Conservation (phyloP, 2,888 invertebrate species). For the Eutolmus rufibarbis region DNA sequence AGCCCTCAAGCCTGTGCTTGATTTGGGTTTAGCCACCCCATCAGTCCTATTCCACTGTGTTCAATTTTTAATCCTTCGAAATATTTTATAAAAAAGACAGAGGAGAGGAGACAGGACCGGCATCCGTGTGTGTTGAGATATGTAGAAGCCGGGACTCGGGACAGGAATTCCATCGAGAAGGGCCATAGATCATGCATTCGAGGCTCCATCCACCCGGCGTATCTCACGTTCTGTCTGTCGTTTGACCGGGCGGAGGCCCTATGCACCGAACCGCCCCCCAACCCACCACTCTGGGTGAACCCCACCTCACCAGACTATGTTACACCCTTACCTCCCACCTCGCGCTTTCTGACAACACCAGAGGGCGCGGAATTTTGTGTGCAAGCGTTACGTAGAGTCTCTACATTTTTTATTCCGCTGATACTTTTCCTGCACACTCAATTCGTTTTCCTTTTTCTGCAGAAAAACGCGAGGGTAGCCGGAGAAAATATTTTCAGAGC, state of each 20-base stretch:
- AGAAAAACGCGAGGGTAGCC: constrained; percentile 41
- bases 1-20: constrained; percentile 40
- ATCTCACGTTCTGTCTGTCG: constrained; percentile 45
- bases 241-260: constrained; percentile 31
- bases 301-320: background rate
- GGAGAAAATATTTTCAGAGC: constrained; percentile 40
- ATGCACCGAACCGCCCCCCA: background rate
- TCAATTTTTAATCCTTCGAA: constrained; percentile 49
- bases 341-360: constrained; percentile 44
- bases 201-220: constrained; percentile 39
- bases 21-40: constrained; percentile 36
- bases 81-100: constrained; percentile 47
- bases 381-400: constrained; percentile 44
- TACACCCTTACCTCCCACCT: background rate
- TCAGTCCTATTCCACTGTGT: constrained; percentile 41
- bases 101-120: constrained; percentile 13
- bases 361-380: constrained; percentile 46
- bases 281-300: background rate
- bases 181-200: constrained; percentile 48
- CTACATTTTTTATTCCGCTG: constrained; percentile 38
- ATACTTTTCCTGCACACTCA: constrained; percentile 46
- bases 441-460: constrained; percentile 39
- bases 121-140: constrained; percentile 33
- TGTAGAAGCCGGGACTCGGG: constrained; percentile 39
- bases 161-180: constrained; percentile 44